Conservation (phyloP, 1,140 invertebrate species). For the Lamellibrachia luymesi region DNA sequence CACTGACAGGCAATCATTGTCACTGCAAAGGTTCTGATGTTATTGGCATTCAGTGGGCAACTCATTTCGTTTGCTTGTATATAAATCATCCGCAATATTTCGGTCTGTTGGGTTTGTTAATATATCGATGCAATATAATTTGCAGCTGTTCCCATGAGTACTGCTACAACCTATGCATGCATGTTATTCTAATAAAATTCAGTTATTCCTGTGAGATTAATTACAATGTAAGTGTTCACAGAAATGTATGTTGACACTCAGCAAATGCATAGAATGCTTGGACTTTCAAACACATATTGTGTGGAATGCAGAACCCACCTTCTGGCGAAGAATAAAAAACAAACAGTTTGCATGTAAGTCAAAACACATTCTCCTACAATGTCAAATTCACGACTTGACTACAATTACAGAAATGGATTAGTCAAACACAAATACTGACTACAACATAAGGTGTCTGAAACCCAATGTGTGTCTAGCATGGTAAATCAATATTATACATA, state of each 20-base stretch:
- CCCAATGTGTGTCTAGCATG: too few relatives aligned
- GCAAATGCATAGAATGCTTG: too few relatives aligned
- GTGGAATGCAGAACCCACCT: too few relatives aligned
- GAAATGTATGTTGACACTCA: not conserved
- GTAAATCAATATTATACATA: too few relatives aligned
- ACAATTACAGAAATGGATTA: too few relatives aligned
- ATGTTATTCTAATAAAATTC: not conserved
- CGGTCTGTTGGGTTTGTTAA: not conserved
- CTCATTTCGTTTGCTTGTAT: not conserved
- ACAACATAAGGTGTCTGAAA: too few relatives aligned
- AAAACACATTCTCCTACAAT: too few relatives aligned
- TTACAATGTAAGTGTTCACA: not conserved
- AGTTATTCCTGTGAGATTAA: not conserved
- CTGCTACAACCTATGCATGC: not conserved
- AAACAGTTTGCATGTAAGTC: too few relatives aligned
- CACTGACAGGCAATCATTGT: not conserved
- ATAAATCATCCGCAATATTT: not conserved
- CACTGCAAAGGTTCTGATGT: not conserved
- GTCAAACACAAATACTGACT: too few relatives aligned
- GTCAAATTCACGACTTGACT: too few relatives aligned
- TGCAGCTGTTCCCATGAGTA: not conserved
- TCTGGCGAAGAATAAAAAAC: too few relatives aligned
- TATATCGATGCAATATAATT: not conserved
- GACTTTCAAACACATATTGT: too few relatives aligned
- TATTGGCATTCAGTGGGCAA: not conserved